Evolutionary conservation across 1,140 invertebrate genomes (phyloP), one percentile per base, ranked within the genome.

Genomic region (Bombus waltoni): DNA sequence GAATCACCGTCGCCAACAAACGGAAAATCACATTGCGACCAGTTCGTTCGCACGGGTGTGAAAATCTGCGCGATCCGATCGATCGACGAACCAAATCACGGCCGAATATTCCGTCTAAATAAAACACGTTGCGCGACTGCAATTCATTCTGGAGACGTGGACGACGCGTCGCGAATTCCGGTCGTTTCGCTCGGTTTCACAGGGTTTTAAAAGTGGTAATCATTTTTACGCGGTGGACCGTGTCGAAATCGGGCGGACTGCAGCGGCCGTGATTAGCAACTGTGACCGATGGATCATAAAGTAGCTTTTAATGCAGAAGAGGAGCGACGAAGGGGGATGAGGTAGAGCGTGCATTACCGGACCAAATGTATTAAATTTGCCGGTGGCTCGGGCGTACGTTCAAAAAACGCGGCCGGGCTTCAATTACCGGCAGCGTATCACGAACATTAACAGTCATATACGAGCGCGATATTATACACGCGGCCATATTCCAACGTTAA

Each of bases 341-440:
- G 73, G 32, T 18, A 62, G 25, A 62, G 66, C 66, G 25, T 84
- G 75, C 83, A 84, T 84, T 85, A 85, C 83, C 68, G 76, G 32
- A 25, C 32, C 40, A 65, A 77, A 80, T 80, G 66, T 85, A 85
- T 85, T 85, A 71, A 80, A 85, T 85, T 85, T 85, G 42, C 53
- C 76, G 68, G 42, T 71, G 47, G 47, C 28, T 35, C 47, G 66
- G 25, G 6, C 62, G 25, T 22, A 22, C 53, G 57, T 62, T 72
- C 83, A 47, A 80, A 80, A 85, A 85, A 80, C 76, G 22, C 35
- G 66, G 42, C 28, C 35, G 32, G 57, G 75, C 68, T 85, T 73
- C 83, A 85, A 85, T 85, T 85, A 85, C 83, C 83, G 83, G 59
- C 62, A 8, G 28, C 59, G 82, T 79, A 79, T 79, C 82, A 75